phyloP scores from a whole-genome alignment of 2,888 invertebrate genomes.

The Conops quadrifasciatus region DNA sequence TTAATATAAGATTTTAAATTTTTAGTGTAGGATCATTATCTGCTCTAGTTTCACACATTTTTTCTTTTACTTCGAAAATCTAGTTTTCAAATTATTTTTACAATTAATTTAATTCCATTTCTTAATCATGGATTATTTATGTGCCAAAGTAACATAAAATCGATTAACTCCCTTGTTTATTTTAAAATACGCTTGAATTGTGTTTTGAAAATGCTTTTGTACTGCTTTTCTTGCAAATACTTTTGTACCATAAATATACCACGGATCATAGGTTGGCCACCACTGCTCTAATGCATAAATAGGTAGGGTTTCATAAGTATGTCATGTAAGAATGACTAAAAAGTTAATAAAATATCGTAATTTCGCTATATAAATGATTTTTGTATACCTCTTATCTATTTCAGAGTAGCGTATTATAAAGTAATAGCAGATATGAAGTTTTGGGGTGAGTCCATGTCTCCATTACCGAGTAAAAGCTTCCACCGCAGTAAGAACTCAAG shows the following conservation, averaged over 20 bases:
- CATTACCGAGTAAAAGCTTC: slow-evolving; percentile 63
- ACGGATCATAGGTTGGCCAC: neutral
- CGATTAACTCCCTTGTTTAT: no score
- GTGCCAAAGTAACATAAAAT: no score
- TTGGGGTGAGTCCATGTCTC: slow-evolving; percentile 63
- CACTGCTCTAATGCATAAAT: neutral
- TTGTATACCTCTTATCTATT: no score
- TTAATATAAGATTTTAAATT: no score
- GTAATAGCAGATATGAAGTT: slow-evolving; percentile 62
- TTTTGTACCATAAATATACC: neutral
- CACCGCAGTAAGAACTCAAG: slow-evolving; percentile 62
- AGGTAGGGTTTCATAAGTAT: neutral
- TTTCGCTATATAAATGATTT: neutral
- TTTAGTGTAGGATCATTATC: no score
- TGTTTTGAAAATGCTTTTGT: neutral
- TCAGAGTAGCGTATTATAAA: slow-evolving; percentile 62
- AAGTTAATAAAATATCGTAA: neutral
- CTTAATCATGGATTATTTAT: no score
- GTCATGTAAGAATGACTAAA: neutral
- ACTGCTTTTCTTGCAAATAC: neutral
- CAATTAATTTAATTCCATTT: no score
- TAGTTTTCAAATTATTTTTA: no score
- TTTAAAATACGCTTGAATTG: no score
- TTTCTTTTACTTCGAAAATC: no score
- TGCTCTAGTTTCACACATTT: no score